These are phyloP conservation scores for Sycon ciliatum DNA, from an alignment of 37 sponge, comb jelly and placozoan genomes.

Conservation along the genomic window DNA sequence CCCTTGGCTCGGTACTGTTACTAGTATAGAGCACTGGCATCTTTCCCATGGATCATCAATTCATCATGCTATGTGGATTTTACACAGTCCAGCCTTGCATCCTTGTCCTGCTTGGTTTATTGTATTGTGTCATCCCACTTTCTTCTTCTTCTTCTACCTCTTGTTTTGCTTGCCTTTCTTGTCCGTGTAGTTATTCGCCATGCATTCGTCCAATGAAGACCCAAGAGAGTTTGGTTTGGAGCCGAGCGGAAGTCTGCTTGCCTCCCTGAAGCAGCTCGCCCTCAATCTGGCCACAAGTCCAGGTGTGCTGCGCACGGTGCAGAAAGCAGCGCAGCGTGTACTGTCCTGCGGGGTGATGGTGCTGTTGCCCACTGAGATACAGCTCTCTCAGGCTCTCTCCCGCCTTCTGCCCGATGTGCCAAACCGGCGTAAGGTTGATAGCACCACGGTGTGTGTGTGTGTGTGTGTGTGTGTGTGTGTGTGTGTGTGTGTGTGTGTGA, in stretches of 20 bases:
- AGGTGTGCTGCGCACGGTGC: constrained; percentile 53
- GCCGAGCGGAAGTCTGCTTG: constrained; percentile 53
- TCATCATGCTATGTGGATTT: not conserved
- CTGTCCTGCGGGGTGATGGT: constrained; percentile 71
- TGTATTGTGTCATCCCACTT: too few relatives aligned
- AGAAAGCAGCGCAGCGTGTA: constrained; percentile 62
- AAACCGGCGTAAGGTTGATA: too few relatives aligned
- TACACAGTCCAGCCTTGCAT: not conserved
- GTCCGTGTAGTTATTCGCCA: too few relatives aligned
- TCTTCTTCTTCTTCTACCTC: too few relatives aligned
- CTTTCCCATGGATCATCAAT: not conserved
- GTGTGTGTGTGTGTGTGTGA: constrained; percentile 1
- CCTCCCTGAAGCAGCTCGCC: constrained; percentile 69
- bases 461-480: not conserved
- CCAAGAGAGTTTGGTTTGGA: constrained; percentile 35
- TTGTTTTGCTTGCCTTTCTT: too few relatives aligned
- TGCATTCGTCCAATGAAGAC: too few relatives aligned
- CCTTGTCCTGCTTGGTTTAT: too few relatives aligned
- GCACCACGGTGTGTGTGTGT: too few relatives aligned
- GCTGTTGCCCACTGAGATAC: constrained; percentile 72
- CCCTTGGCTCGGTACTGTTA: not conserved
- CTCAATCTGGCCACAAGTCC: constrained; percentile 61
- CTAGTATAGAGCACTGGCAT: not conserved
- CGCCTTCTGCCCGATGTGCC: constrained; percentile 58
- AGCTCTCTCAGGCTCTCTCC: constrained; percentile 68